Base-by-base conservation (phyloP, 1,140 invertebrate species). In the Pygmarrhopalites habei region DNA sequence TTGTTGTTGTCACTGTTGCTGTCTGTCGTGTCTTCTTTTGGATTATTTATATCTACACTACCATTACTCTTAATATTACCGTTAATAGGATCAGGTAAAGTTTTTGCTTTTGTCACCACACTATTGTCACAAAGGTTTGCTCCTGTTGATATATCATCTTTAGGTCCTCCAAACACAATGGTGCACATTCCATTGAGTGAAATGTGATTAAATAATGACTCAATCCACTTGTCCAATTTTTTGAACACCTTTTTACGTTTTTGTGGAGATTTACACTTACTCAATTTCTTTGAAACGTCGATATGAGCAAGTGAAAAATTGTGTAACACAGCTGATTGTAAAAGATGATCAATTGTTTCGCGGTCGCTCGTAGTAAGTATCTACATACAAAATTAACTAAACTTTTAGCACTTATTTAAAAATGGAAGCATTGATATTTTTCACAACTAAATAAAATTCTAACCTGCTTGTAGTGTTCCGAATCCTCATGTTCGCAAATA, bases 291-390 rank as follows among this genome's bases (percentile, higher is more conserved):
- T 14, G 53, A 35, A 1, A 70, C 47, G 30, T 69, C 62, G 7
- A 73, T 7, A 46, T 72, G 71, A 39, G 55, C 61, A 28, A 73
- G 35, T 12, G 58, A 51, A 39, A 73, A 59, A 43, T 72, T 61
- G 56, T 70, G 58, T n/a, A 44, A 39, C 15, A 64, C 39, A 26
- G 65, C 52, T 35, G 64, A 17, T 19, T 66, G 46, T 52, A 63
- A 15, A 17, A 71, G 43, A 2, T 56, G 21, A 35, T 60, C 44
- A 17, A 67, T 29, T 14, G 64, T 59, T 62, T 72, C 68, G 30
- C 67, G 65, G 32, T 35, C 15, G 15, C 32, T 35, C 5, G 5
- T 35, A 35, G 32, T 15, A 35, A 15, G 32, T 35, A 35, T 15
- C 32, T 35, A 35, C 32, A 35, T n/a, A n/a, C n/a, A n/a, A n/a